Evolutionary conservation across 2,113 vertebrate genomes (phyloP), one percentile per base, ranked within the genome.

Genomic region (Sphaerodactylus townsendi): DNA sequence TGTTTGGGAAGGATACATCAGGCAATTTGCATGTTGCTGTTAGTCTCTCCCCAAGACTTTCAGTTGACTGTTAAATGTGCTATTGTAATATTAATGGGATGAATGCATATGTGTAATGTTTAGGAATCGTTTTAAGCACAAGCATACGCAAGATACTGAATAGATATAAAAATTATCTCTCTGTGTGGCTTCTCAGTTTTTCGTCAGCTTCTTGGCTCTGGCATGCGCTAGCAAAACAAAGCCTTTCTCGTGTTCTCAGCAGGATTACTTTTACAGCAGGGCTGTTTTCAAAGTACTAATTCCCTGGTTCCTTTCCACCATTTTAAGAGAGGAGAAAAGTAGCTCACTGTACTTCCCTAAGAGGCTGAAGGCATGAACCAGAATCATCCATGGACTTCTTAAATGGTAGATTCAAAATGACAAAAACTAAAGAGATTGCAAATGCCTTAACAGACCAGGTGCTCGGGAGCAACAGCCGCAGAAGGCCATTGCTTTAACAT

Each of bases 201-300:
- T 95, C 89, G 91, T 85, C 72, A 82, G 46, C 74, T 62, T 72
- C 71, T 88, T 91, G 91, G 90, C 90, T 80, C 90, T 82, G 72
- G 53, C 86, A 48, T 56, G 56, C 44, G 74, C 81, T 37, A 66
- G 8, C 70, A 90, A 90, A 94, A 95, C 92, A 96, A 96, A 95
- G 93, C 81, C 17, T 25, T 39, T 76, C 75, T 81, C 94, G 91
- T 95, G 90, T 88, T 93, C 82, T 87, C 89, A 90, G 75, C 66
- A 82, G 86, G 91, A 65, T 72, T 91, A 82, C 87, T 93, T 88
- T 95, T 87, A 50, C 83, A 93, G 85, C 85, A 90, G 85, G 88
- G 93, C 79, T 91, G 90, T 87, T 93, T 93, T 88, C 77, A 93
- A 87, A 91, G 66, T 77, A 74, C 78, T 80, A 64, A 44, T 44